phyloP scores from a whole-genome alignment of 2,888 invertebrate species.

The Andrena haemorrhoa region DNA sequence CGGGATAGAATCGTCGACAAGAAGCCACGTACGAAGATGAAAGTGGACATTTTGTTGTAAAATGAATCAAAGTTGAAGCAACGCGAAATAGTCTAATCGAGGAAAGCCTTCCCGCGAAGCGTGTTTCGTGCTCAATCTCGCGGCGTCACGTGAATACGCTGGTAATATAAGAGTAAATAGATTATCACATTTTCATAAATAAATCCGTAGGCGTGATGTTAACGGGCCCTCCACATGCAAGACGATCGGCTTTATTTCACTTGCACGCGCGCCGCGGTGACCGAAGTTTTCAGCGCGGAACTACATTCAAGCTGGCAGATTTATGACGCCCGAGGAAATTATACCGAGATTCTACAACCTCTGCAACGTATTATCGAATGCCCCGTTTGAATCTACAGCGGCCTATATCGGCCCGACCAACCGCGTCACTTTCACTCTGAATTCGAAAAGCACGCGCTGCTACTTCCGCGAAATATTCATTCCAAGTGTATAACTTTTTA shows the following conservation, averaged over 20 bases:
- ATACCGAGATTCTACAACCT: slow-evolving; percentile 23
- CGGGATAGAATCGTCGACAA: not conserved
- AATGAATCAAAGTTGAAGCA: too few relatives aligned
- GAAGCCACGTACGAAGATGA: not conserved
- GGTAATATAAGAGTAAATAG: slow-evolving; percentile 26
- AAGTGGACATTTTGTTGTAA: not conserved
- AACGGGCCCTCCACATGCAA: slow-evolving; percentile 36
- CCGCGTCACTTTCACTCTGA: not conserved
- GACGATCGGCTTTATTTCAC: slow-evolving; percentile 59
- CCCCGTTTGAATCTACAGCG: slow-evolving; percentile 10
- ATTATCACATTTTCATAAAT: slow-evolving; percentile 46
- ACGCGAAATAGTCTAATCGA: too few relatives aligned
- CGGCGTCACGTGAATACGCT: not conserved
- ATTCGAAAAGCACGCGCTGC: not conserved
- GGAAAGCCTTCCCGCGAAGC: too few relatives aligned
- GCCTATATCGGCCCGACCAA: not conserved
- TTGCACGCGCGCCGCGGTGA: slow-evolving; percentile 39
- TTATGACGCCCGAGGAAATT: slow-evolving; percentile 49
- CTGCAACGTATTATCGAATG: slow-evolving; percentile 40
- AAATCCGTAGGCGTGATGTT: slow-evolving; percentile 21
- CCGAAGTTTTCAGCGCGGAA: slow-evolving; percentile 54
- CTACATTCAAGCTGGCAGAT: slow-evolving; percentile 59
- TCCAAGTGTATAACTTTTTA: not conserved
- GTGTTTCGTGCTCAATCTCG: not conserved
- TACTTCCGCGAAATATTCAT: not conserved